These are phyloP conservation scores for Neogobius melanostomus DNA, from an alignment of 2,113 vertebrate species.

Conservation along the genomic window DNA sequence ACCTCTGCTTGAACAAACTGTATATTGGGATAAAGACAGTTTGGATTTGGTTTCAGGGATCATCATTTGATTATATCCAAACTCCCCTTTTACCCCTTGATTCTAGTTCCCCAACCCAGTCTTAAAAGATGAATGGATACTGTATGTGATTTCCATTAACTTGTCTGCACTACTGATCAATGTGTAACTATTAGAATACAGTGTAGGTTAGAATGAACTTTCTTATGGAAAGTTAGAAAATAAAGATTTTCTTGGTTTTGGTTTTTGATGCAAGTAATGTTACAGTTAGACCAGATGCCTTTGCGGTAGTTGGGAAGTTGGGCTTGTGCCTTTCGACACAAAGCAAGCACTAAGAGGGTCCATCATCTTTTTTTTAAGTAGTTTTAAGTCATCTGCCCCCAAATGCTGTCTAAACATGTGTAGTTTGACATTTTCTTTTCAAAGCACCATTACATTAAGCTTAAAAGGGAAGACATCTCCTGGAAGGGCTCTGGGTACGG, in stretches of 20 bases:
- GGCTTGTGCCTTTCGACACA: slow-evolving; percentile 24
- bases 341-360: slow-evolving; percentile 26
- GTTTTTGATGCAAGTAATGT: slow-evolving; percentile 50
- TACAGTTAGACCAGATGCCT: slow-evolving; percentile 63
- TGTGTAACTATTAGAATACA: slow-evolving; percentile 62
- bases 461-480: slow-evolving; percentile 25
- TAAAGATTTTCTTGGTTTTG: slow-evolving; percentile 17
- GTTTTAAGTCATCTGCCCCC: slow-evolving; percentile 51
- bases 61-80: slow-evolving; percentile 65
- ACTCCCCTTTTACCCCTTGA: slow-evolving; percentile 16
- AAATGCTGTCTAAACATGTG: slow-evolving; percentile 20
- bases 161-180: slow-evolving; percentile 71
- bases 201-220: slow-evolving; percentile 48
- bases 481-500: slow-evolving; percentile 60
- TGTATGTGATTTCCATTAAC: slow-evolving; percentile 63
- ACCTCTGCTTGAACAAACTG: slow-evolving; percentile 44
- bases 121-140: slow-evolving; percentile 46
- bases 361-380: slow-evolving; percentile 3
- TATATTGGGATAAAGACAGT: slow-evolving; percentile 63
- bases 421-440: slow-evolving; percentile 9
- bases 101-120: slow-evolving; percentile 20
- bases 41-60: slow-evolving; percentile 73
- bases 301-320: slow-evolving; percentile 53
- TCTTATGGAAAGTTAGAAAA: slow-evolving; percentile 42
- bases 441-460: slow-evolving; percentile 17